Evolutionary conservation across 2,113 vertebrate species (phyloP), one percentile per base, ranked within the genome.

Genomic region (Chinchilla lanigera): DNA sequence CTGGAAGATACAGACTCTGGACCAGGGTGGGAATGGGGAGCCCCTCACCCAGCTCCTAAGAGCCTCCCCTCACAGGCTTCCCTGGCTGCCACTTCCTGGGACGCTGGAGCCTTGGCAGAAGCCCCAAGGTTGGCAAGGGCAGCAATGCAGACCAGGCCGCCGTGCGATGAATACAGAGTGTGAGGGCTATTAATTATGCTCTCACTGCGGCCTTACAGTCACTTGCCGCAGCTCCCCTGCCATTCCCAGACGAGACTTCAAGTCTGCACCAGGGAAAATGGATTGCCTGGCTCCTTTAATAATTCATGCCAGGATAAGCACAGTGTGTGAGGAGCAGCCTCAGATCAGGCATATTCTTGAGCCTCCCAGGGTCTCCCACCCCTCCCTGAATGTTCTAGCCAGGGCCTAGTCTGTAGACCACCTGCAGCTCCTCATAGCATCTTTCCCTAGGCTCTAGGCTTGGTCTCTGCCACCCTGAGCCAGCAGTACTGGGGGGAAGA

Each of bases 321-420:
- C 17, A 0, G 78, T 0, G 10, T 5, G 65, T 2, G 0, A 16
- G 10, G 30, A 9, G 35, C 28, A 13, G 22, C 4, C 7, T 61
- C 22, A 24, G 24, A 9, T 20, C 35, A 33, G n/a, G 41, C 14
- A 7, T 14, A 50, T 90, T 67, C 88, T 14, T 50, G 1, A 24
- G 5, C 80, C 81, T 7, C 24, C 86, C 1, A 0, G 0, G 2
- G 47, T 26, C 52, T 24, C 22, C 12, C 50, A 17, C 5, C 14
- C 14, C 26, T n/a, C 44, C 54, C 44, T 0, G 19, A 28, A 1
- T 9, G 50, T 30, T 85, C 81, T 3, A 11, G 30, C 77, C 1
- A 3, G 71, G 28, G 26, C 73, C 54, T 1, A 35, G 38, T 81
- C 19, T n/a, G 11, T 13, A 35, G 60, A 52, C 71, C 20, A 26